A percentile compares a stretch with the other conserved stretches of the same genome.
phyloP scores from a whole-genome alignment of 2,113 vertebrate genomes.

The Poeciliopsis turrubarensis region DNA sequence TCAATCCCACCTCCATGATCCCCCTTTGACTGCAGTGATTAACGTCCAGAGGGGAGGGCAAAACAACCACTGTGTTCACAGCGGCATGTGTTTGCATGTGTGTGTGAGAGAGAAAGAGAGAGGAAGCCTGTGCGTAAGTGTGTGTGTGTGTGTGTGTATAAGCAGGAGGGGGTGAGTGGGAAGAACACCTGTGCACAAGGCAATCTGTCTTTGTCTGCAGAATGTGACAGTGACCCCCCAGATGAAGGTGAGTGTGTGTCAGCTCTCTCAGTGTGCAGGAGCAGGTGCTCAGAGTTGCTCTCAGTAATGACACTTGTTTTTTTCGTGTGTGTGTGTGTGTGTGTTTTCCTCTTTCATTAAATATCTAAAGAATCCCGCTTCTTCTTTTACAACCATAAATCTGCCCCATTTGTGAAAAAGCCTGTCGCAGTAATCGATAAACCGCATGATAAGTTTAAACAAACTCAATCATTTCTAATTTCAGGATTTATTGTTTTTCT shows the following conservation, averaged over 20 bases:
- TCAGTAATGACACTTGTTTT: slow-evolving; percentile 7
- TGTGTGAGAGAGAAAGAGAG: background rate
- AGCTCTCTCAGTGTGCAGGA: slow-evolving; percentile 14
- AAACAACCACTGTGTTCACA: slow-evolving; percentile 19
- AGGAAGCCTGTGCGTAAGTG: too few species aligned
- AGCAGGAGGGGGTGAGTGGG: slow-evolving; percentile 6
- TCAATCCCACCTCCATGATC: background rate
- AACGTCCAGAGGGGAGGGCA: slow-evolving; percentile 1
- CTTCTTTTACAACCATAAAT: background rate
- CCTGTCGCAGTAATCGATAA: too few species aligned
- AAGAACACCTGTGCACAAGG: slow-evolving; percentile 55
- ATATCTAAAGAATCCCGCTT: background rate
- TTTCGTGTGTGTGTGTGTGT: background rate
- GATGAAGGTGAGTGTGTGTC: slow-evolving; percentile 62
- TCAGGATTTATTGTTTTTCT: too few species aligned
- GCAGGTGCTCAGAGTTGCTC: slow-evolving; percentile 55
- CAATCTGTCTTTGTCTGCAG: slow-evolving; percentile 67
- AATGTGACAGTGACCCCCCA: slow-evolving; percentile 66
- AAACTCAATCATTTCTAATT: too few species aligned
- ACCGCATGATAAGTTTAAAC: too few species aligned
- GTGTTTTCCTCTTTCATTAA: background rate
- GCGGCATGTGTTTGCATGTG: slow-evolving; percentile 6
- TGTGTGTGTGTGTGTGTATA: slow-evolving; percentile 8
- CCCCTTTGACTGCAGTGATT: background rate
- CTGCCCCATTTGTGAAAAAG: background rate